Evolutionary conservation across 2,113 vertebrate species (phyloP), one percentile per base, ranked within the genome.

Genomic region (Oryzias woworae): DNA sequence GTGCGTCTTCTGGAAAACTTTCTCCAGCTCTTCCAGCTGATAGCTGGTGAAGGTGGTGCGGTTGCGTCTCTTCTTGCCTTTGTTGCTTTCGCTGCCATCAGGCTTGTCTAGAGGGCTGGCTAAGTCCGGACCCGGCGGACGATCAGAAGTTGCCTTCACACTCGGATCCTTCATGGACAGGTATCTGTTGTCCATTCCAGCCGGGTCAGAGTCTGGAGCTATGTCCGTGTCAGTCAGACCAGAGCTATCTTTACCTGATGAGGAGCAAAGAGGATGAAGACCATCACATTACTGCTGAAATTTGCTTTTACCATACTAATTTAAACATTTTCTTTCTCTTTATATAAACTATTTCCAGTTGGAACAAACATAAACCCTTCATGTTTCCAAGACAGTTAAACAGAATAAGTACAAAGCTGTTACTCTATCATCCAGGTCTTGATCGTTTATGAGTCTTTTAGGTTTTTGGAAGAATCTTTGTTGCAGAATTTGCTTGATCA

Each of bases 1-100:
- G 89, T 99, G 97, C 4, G 97, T 99, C 92, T 99, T 99, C 91
- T 99, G 97, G 87, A 99, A 99, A 84, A 98, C 96, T 71, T 98
- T 99, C 89, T 99, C 97, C 90, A 99, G 92, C 87, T 99, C 97
- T 72, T 99, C 97, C 81, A 99, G 89, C 85, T 99, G 97, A 90
- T 98, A 99, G 72, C 96, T 98, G 0, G 97, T 99, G 88, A 99
- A 99, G 80, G 97, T 99, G n/a, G 97, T 99, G 53, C 97, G 93
- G 87, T 99, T 98, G 69, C 97, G 92, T 16, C 96, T 84, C 84
- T 99, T 98, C 70, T 98, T 99, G 83, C 96, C 96, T 80, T 98
- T 99, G 93, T 96, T 99, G 90, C 94, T 97, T 80, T 99, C 96
- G 0, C 93, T 91, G 0, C 93, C 93, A 44, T 99, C 97, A 0